Conservation (phyloP, 2,888 invertebrate genomes). For the Sympetrum striolatum region DNA sequence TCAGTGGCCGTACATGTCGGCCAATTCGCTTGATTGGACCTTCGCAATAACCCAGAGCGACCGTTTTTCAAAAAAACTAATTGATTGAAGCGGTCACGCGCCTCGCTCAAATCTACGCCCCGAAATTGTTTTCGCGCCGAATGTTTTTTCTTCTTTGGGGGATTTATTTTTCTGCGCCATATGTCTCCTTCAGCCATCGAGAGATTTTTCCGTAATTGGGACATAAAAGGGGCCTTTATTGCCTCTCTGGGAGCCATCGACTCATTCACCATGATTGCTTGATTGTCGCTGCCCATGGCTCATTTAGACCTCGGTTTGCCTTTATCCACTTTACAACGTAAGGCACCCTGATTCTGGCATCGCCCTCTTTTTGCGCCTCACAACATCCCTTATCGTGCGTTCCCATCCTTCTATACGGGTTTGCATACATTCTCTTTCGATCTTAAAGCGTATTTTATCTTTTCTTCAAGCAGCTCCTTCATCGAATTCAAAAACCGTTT, state of each 20-base stretch:
- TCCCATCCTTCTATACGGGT: too few relatives aligned
- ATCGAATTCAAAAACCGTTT: too few relatives aligned
- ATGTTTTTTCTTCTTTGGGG: background rate
- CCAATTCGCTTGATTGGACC: background rate
- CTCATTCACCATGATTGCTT: background rate
- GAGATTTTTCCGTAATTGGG: background rate
- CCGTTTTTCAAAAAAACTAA: background rate
- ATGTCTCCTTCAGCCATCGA: background rate
- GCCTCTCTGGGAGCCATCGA: background rate
- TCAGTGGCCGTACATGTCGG: constrained; percentile 13
- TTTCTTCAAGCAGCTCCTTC: too few relatives aligned
- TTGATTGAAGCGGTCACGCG: background rate
- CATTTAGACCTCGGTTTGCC: too few relatives aligned
- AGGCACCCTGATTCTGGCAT: too few relatives aligned
- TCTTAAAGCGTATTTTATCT: too few relatives aligned
- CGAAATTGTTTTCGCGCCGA: background rate
- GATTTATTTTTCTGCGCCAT: background rate
- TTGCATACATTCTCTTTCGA: too few relatives aligned
- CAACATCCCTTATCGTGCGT: too few relatives aligned
- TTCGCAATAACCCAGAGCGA: background rate
- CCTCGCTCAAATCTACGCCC: background rate
- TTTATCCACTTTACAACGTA: too few relatives aligned
- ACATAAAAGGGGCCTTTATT: background rate
- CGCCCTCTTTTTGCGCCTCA: too few relatives aligned
- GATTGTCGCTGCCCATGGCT: too few relatives aligned